These are phyloP conservation scores for Penaeus monodon DNA, from an alignment of 2,888 invertebrate genomes.

Conservation along the genomic window DNA sequence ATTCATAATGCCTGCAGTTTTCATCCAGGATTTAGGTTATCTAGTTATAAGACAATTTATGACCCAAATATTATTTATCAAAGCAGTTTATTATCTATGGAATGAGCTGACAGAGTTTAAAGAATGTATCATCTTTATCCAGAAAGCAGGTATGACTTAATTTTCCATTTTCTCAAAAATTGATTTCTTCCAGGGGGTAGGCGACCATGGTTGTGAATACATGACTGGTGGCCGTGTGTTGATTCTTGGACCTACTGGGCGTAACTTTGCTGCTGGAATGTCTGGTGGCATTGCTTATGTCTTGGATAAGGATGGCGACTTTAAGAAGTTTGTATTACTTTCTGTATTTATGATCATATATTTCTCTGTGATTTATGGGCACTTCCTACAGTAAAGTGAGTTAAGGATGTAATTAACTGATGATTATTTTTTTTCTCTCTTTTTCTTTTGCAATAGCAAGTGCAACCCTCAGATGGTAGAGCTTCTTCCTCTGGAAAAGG, in stretches of 20 bases:
- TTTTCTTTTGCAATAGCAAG: conserved; percentile 74
- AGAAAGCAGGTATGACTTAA: not conserved
- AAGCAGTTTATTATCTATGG: too few species aligned
- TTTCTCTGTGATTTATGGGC: not conserved
- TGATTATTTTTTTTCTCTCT: not conserved
- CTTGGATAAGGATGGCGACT: conserved; percentile 88
- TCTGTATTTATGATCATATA: not conserved
- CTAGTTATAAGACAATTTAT: too few species aligned
- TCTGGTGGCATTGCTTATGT: conserved; percentile 97
- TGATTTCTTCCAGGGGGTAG: conserved; percentile 80
- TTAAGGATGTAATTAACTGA: not conserved
- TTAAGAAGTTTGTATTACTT: conserved; percentile 74
- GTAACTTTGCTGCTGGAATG: conserved; percentile 99
- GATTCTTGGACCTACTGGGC: conserved; percentile 92
- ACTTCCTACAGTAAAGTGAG: not conserved
- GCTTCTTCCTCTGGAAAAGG: conserved; percentile 81
- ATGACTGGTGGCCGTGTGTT: conserved; percentile 97
- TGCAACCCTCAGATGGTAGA: conserved; percentile 98
- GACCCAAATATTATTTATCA: too few species aligned
- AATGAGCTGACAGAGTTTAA: too few species aligned
- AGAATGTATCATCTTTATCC: too few species aligned
- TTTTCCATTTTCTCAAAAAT: not conserved
- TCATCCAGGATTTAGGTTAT: too few species aligned
- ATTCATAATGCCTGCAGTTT: too few species aligned
- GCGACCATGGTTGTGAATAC: conserved; percentile 99